phyloP scores from a whole-genome alignment of 1,140 invertebrate species.

The Prorops nasuta region DNA sequence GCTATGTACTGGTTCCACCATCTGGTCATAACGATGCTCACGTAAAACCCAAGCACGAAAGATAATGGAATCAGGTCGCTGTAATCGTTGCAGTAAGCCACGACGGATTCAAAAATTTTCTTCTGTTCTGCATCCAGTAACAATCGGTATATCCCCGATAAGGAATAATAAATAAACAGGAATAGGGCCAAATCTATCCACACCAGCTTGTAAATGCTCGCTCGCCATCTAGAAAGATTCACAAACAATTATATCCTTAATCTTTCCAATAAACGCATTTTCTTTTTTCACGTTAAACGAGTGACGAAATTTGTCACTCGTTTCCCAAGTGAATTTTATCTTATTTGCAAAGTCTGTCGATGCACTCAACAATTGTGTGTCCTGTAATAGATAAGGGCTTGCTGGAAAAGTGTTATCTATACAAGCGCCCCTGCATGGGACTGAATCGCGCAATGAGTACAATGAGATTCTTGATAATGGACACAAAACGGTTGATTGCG shows the following conservation, averaged over 20 bases:
- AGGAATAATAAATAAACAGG: slow-evolving; percentile 61
- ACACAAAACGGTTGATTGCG: too few species aligned
- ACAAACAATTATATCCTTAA: background rate
- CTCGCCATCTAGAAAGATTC: slow-evolving; percentile 64
- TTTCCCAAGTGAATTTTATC: too few species aligned
- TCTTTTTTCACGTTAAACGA: too few species aligned
- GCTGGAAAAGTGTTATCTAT: too few species aligned
- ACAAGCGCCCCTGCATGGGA: too few species aligned
- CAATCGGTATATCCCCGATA: slow-evolving; percentile 63
- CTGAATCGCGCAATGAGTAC: too few species aligned
- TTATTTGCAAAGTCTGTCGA: too few species aligned
- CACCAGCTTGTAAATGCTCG: slow-evolving; percentile 73
- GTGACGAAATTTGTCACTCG: too few species aligned
- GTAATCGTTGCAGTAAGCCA: slow-evolving; percentile 76
- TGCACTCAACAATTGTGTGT: too few species aligned
- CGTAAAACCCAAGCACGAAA: slow-evolving; percentile 90
- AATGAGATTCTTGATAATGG: too few species aligned
- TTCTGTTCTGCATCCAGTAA: slow-evolving; percentile 56
- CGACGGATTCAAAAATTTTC: slow-evolving; percentile 74
- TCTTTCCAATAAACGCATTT: too few species aligned
- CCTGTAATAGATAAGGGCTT: too few species aligned
- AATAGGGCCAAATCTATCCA: slow-evolving; percentile 68
- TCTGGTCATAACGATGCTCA: slow-evolving; percentile 85
- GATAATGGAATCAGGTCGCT: slow-evolving; percentile 79
- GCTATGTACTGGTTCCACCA: slow-evolving; percentile 90